A percentile compares a stretch with the other conserved stretches of the same genome.
phyloP scores from a whole-genome alignment of 2,888 invertebrate species.

The Drosophila recens region DNA sequence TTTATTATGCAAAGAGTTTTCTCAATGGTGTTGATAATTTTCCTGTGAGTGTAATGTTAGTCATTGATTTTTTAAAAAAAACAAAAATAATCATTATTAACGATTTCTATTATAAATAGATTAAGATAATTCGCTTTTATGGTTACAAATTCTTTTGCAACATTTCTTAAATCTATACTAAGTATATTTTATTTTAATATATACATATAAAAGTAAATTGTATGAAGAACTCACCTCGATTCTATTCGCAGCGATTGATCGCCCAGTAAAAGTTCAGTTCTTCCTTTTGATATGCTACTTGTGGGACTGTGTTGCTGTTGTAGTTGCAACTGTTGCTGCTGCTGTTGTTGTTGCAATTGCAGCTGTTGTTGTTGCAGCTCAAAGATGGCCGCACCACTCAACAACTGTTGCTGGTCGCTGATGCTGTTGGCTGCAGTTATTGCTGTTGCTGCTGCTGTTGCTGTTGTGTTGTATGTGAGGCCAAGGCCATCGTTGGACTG shows the following conservation, averaged over 20 bases:
- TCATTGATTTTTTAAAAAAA: too few species aligned
- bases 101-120: too few species aligned
- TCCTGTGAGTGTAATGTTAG: too few species aligned
- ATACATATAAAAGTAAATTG: neutral
- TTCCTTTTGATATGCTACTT: conserved; percentile 86
- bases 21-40: too few species aligned
- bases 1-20: too few species aligned
- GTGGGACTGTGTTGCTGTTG: conserved; percentile 83
- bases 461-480: conserved; percentile 41
- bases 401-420: conserved; percentile 51
- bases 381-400: conserved; percentile 42
- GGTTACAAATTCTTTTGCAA: too few species aligned
- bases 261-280: conserved; percentile 85
- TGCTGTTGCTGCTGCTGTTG: conserved; percentile 58
- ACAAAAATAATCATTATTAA: too few species aligned
- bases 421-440: conserved; percentile 36
- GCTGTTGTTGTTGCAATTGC: conserved; percentile 36
- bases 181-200: neutral
- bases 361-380: conserved; percentile 47
- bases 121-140: too few species aligned
- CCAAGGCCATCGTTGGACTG: conserved; percentile 72
- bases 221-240: conserved; percentile 78
- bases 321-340: conserved; percentile 57
- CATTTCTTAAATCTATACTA: too few species aligned
- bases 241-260: conserved; percentile 84